Evolutionary conservation across 1,140 invertebrate genomes (phyloP), one percentile per base, ranked within the genome.

Genomic region (Drosophila murphyi): DNA sequence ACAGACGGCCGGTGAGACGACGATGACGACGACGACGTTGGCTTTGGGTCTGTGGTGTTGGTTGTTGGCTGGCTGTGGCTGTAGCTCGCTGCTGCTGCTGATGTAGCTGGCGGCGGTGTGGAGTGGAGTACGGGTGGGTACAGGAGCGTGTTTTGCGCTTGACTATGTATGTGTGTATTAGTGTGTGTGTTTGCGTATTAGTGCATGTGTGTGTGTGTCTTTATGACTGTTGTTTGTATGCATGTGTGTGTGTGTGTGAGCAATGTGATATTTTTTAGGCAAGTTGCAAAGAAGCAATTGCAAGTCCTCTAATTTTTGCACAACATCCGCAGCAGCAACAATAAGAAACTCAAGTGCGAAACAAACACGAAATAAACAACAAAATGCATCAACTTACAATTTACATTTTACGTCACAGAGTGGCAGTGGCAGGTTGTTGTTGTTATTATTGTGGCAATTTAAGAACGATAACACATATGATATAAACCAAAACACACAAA

Each of bases 111-210:
- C 48, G 48, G 74, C 79, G 82, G 79, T 72, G 60, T 82, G 76
- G 31, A 74, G 83, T 88, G 82, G 83, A 87, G 82, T 80, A 82
- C 76, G 67, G 72, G 72, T 83, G 75, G 76, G 83, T 88, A 88
- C 83, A 88, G 83, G 85, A 88, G 83, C 85, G 85, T 88, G 85
- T 87, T 88, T 88, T 76, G 72, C 82, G 82, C 72, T 88, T 78
- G 83, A 75, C 67, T 87, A 45, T 72, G 70, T 57, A 3, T 80
- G 45, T 64, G 20, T 75, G 59, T 63, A 20, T 20, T 20, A 20
- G 51, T 76, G 55, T 72, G 80, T 62, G 47, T 61, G 72, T 64
- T 48, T 69, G 64, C 56, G 70, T 65, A 50, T 57, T 45, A 35
- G 43, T 41, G 12, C 10, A 10, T 51, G 47, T 48, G 31, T 62